Base-by-base conservation (phyloP, 1,140 invertebrate species). In the Danaus melanippus region DNA sequence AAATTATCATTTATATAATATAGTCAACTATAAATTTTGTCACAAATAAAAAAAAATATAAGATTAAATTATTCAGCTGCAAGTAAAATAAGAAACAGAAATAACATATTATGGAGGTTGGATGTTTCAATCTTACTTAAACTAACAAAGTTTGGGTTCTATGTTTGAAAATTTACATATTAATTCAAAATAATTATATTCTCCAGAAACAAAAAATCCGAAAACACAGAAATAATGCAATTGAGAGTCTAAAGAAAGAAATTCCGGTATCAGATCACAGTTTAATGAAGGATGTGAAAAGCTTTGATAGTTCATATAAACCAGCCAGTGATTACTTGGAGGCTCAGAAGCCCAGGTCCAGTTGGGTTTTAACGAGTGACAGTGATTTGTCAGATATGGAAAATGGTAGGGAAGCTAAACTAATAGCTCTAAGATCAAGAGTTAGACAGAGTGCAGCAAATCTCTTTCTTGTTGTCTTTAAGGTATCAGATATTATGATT, bases 361-460 rank as follows among this genome's bases (percentile, higher is more conserved):
- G 42, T 42, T 79, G 76, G 75, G 54, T 68, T 7, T 52, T 86
- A 45, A 88, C 85, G 1, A 88, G 87, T 65, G 87, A 88, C 60
- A 87, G 84, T 45, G 87, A 88, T 60, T 74, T 86, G 67, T 88
- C 86, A 3, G 86, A 88, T 67, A 58, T 83, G 0, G 86, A 88
- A 56, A 81, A 67, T 56, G 71, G 69, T 52, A 76, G 72, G 40
- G 79, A 84, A 53, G 77, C 79, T 21, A 86, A 86, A 58, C 55
- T 88, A 12, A 68, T 84, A 55, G 78, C 79, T 9, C 65, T 86
- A 15, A 81, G 79, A 53, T 78, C 81, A 50, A 79, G 83, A 71
- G 81, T 86, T 3, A 76, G 87, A 50, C 78, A 86, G 53, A 84
- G 80, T 68, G 83, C 85, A 50, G 77, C 86, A 9, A 87, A 87